Conservation (phyloP, 2,888 invertebrate genomes). For the Tipula helvola region DNA sequence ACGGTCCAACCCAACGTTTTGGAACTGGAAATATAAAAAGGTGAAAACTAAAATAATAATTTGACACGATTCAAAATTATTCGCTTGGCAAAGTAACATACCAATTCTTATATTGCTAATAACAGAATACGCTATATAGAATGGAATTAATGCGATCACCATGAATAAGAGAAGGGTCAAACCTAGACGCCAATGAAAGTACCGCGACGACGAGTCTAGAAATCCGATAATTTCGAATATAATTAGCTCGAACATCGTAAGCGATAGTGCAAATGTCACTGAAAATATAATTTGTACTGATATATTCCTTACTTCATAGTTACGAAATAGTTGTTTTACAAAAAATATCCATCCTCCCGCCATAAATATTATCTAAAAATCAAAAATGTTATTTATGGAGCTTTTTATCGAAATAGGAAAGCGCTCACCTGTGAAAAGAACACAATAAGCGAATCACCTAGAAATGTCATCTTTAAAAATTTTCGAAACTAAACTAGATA, state of each 20-base stretch:
- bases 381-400: background rate
- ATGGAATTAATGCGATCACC: conserved; percentile 91
- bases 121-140: conserved; percentile 91
- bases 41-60: background rate
- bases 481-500: background rate
- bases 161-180: conserved; percentile 83
- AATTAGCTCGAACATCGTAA: conserved; percentile 97
- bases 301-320: conserved; percentile 94
- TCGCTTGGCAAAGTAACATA: conserved; percentile 30
- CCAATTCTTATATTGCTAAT: conserved; percentile 79
- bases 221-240: conserved; percentile 97
- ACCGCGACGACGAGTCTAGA: conserved; percentile 70
- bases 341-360: conserved; percentile 97
- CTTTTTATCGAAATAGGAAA: background rate
- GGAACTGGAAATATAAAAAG: conserved; percentile 47
- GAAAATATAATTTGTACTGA: conserved; percentile 94
- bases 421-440: conserved; percentile 60
- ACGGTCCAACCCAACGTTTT: conserved; percentile 58
- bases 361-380: conserved; percentile 74
- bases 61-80: background rate
- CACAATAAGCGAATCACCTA: conserved; percentile 73
- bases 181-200: conserved; percentile 80
- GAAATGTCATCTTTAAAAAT: conserved; percentile 53
- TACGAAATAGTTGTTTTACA: conserved; percentile 89
- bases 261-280: conserved; percentile 87